Percentiles rank a stretch among this genome's conserved stretches.
Conservation (phyloP, 2,888 invertebrate species). For the Clostera curtula region DNA sequence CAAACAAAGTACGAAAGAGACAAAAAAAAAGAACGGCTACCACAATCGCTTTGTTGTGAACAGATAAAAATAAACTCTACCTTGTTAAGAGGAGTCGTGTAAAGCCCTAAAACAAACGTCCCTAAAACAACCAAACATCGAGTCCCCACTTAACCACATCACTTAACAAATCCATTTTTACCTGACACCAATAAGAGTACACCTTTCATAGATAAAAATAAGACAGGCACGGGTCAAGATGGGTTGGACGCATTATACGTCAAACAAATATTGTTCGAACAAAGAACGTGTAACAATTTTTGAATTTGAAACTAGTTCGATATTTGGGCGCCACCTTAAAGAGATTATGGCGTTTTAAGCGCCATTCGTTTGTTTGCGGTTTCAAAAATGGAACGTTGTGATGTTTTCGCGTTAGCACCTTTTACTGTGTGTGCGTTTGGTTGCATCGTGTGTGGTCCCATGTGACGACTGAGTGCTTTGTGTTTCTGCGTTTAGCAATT, state of each 20-base stretch:
- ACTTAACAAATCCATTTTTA: conserved; percentile 54
- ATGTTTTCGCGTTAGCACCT: conserved; percentile 68
- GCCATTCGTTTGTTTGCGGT: conserved; percentile 51
- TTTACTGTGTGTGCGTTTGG: conserved; percentile 61
- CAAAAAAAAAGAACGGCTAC: conserved; percentile 24
- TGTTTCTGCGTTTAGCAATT: conserved; percentile 3
- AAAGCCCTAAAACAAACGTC: conserved; percentile 55
- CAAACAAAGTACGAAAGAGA: no score
- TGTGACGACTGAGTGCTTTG: conserved; percentile 5
- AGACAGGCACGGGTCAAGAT: conserved; percentile 29
- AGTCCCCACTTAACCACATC: conserved; percentile 65
- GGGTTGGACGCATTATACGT: conserved; percentile 45
- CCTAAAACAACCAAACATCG: conserved; percentile 68
- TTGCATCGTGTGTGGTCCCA: conserved; percentile 61
- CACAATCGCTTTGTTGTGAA: conserved; percentile 29
- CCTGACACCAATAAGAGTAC: conserved; percentile 30
- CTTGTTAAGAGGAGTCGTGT: conserved; percentile 62
- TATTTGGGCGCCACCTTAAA: conserved; percentile 56
- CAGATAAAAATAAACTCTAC: conserved; percentile 52
- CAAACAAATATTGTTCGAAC: conserved; percentile 52
- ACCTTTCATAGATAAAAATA: conserved; percentile 17
- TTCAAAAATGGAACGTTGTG: conserved; percentile 60
- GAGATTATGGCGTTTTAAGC: conserved; percentile 63
- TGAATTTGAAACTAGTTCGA: conserved; percentile 51
- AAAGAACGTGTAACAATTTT: conserved; percentile 60